phyloP scores from a whole-genome alignment of 2,888 invertebrate genomes.

The Calliopum simillimum region DNA sequence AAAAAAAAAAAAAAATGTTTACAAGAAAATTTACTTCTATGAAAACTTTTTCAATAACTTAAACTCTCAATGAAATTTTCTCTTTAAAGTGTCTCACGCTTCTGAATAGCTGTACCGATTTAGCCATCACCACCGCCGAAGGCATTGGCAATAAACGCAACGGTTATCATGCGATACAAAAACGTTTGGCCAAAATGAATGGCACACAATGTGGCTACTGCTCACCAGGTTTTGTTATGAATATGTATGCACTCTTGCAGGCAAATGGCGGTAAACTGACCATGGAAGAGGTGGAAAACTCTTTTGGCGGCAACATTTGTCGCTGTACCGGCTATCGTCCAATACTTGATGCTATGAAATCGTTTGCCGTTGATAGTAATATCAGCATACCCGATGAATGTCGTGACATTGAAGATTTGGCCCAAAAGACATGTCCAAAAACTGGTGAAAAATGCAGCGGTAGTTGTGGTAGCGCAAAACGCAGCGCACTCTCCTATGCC shows the following conservation, averaged over 20 bases:
- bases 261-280: slow-evolving; percentile 69
- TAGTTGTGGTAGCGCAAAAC: slow-evolving; percentile 49
- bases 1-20: no score
- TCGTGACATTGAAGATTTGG: slow-evolving; percentile 67
- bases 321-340: slow-evolving; percentile 85
- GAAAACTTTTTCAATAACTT: no score
- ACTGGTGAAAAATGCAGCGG: slow-evolving; percentile 64
- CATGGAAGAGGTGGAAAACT: slow-evolving; percentile 77
- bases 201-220: slow-evolving; percentile 83
- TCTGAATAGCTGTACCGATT: slow-evolving; percentile 74
- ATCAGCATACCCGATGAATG: slow-evolving; percentile 67
- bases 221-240: slow-evolving; percentile 83
- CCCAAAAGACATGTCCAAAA: slow-evolving; percentile 66
- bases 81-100: slow-evolving; percentile 73
- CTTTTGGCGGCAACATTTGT: slow-evolving; percentile 83
- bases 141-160: slow-evolving; percentile 75
- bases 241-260: slow-evolving; percentile 73
- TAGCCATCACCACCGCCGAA: slow-evolving; percentile 79
- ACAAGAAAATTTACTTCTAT: no score
- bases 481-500: slow-evolving; percentile 41
- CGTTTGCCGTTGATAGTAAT: slow-evolving; percentile 74
- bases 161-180: slow-evolving; percentile 80
- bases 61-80: not conserved
- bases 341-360: slow-evolving; percentile 83
- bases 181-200: slow-evolving; percentile 73